These are phyloP conservation scores for Setophaga petechia DNA, from an alignment of 2,113 vertebrate species.

Conservation along the genomic window DNA sequence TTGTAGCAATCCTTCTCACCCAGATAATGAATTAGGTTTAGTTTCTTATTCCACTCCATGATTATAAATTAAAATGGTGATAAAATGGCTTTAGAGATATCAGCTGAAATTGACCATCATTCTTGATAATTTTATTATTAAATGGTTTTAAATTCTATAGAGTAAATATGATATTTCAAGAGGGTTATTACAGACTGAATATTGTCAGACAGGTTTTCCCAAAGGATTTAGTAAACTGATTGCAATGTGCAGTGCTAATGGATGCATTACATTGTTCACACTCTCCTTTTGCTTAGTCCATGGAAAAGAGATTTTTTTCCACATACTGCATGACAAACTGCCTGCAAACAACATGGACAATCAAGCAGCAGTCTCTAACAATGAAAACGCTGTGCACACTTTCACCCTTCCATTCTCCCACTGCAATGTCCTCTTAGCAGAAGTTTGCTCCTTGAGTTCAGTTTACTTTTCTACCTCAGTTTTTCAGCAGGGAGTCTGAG, in stretches of 20 bases:
- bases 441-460: neutral
- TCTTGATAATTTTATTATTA: neutral
- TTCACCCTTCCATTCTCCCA: neutral
- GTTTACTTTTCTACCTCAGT: neutral
- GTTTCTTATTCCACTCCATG: slow-evolving; percentile 15
- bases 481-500: neutral
- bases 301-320: neutral
- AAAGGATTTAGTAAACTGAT: neutral
- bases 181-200: neutral
- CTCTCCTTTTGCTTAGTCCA: neutral
- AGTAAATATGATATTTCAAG: neutral
- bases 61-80: slow-evolving; percentile 43
- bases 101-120: neutral
- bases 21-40: slow-evolving; percentile 3
- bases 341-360: neutral
- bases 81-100: slow-evolving; percentile 16
- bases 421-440: neutral
- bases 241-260: neutral
- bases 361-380: neutral
- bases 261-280: neutral
- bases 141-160: neutral
- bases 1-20: neutral
- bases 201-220: neutral
- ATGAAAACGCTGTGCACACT: neutral
- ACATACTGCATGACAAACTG: neutral